Conservation (phyloP, 1,140 invertebrate genomes). For the Leguminivora glycinivorella region DNA sequence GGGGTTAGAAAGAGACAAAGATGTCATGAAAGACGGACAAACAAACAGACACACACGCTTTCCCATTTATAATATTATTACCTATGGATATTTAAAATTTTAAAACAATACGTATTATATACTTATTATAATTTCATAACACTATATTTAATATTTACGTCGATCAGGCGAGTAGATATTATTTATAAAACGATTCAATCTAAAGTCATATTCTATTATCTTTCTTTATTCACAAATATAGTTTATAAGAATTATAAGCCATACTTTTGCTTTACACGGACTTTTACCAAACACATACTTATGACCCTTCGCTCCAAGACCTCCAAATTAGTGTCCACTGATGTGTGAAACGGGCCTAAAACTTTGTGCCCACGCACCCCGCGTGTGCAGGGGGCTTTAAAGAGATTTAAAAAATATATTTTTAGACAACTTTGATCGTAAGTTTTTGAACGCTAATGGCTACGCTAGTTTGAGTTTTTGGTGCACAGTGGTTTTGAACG, state of each 20-base stretch:
- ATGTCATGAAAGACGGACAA: too few relatives aligned
- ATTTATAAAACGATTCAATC: too few relatives aligned
- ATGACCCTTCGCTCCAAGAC: conserved; percentile 47
- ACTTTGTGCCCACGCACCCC: conserved; percentile 44
- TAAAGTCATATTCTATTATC: too few relatives aligned
- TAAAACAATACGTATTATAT: too few relatives aligned
- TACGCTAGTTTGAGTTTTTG: conserved; percentile 12
- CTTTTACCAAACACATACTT: conserved; percentile 36
- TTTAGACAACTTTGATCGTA: conserved; percentile 28
- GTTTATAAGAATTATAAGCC: too few relatives aligned
- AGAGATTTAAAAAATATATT: conserved; percentile 52
- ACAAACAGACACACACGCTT: too few relatives aligned
- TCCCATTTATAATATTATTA: too few relatives aligned
- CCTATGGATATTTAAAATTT: too few relatives aligned
- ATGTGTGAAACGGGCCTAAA: conserved; percentile 67
- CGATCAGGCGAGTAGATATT: too few relatives aligned
- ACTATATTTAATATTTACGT: too few relatives aligned
- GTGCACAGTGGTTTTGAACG: conserved; percentile 11
- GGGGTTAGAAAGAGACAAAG: too few relatives aligned
- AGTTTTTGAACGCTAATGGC: conserved; percentile 14
- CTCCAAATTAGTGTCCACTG: conserved; percentile 59
- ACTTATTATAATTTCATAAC: too few relatives aligned
- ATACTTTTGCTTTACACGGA: background rate
- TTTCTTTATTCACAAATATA: background rate
- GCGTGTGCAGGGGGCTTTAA: conserved; percentile 46